A percentile compares a stretch with the other conserved stretches of the same genome.
phyloP scores from a whole-genome alignment of 1,140 invertebrate genomes.

The Apis florea region DNA sequence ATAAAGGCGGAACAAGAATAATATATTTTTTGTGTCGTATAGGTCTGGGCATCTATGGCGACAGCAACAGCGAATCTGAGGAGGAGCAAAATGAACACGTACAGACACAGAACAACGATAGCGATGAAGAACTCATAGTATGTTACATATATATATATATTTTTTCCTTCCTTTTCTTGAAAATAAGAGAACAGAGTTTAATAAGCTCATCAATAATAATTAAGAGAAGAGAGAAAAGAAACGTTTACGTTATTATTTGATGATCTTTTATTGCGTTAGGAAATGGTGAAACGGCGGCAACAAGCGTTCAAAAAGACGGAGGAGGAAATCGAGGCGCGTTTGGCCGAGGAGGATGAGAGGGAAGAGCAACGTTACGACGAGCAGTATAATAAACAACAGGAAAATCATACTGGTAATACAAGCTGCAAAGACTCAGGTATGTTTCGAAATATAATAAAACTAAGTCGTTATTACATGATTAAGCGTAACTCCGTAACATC shows the following conservation, averaged over 20 bases:
- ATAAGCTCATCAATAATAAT: too few relatives aligned
- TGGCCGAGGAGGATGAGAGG: slow-evolving; percentile 79
- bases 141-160: too few relatives aligned
- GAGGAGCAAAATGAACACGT: slow-evolving; percentile 76
- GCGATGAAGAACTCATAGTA: slow-evolving; percentile 80
- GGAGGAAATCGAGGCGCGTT: slow-evolving; percentile 80
- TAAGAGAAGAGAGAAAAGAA: neutral
- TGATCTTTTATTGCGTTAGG: slow-evolving; percentile 62
- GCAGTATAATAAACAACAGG: slow-evolving; percentile 66
- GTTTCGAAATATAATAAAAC: slow-evolving; percentile 63
- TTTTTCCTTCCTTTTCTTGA: too few relatives aligned
- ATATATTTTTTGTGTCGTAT: slow-evolving; percentile 61
- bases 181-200: too few relatives aligned
- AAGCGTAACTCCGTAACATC: slow-evolving; percentile 68
- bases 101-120: slow-evolving; percentile 74
- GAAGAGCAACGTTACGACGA: slow-evolving; percentile 68
- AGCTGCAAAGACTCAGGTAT: slow-evolving; percentile 76
- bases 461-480: slow-evolving; percentile 51
- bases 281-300: slow-evolving; percentile 78
- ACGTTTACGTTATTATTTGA: neutral
- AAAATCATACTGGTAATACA: slow-evolving; percentile 79
- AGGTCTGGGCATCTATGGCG: slow-evolving; percentile 82
- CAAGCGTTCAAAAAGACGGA: slow-evolving; percentile 81
- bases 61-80: slow-evolving; percentile 80
- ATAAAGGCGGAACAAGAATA: neutral